Base-by-base conservation (phyloP, 1,140 invertebrate genomes). In the Sinonovacula constricta region DNA sequence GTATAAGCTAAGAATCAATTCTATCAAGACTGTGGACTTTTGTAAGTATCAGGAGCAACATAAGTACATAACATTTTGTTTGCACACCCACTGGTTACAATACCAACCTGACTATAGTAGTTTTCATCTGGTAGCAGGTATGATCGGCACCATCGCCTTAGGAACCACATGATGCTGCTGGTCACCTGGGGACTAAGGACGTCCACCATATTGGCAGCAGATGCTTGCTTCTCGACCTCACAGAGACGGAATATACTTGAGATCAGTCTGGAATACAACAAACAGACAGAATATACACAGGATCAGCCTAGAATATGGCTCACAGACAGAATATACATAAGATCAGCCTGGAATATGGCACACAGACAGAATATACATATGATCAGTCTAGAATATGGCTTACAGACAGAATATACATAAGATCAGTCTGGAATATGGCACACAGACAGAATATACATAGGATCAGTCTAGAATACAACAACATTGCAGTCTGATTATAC, bases 121-220 rank as follows among this genome's bases (percentile, higher is more conserved):
- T 90, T 92, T 83, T 96, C 94, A 80, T 91, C 89, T 26, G 94
- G 94, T 66, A 95, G 89, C 30, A 97, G 91, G 87, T 97, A 97
- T 14, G 93, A 94, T 45, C 94, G 91, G 36, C 94, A 93, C 94
- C 95, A 97, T 81, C 94, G 93, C 63, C 94, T 93, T 5, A 97
- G 91, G 82, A 96, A 95, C 95, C 96, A 97, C 69, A 96, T 94
- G 28, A 95, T 91, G 0, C 94, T 95, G 39, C 93, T 94, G 4
- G 94, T 94, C 0, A 97, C 93, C 91, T 97, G 95, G 0, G 96
- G 96, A 91, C 95, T 97, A 22, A 97, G 89, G 79, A 94, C 91
- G 75, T 92, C 91, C 0, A 91, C 90, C 36, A 94, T 87, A 84
- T 94, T 93, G 1, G 93, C 93, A 36, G 93, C 92, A 12, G 94